Conservation (phyloP, 2,888 invertebrate species). For the Brachylomia viminalis region DNA sequence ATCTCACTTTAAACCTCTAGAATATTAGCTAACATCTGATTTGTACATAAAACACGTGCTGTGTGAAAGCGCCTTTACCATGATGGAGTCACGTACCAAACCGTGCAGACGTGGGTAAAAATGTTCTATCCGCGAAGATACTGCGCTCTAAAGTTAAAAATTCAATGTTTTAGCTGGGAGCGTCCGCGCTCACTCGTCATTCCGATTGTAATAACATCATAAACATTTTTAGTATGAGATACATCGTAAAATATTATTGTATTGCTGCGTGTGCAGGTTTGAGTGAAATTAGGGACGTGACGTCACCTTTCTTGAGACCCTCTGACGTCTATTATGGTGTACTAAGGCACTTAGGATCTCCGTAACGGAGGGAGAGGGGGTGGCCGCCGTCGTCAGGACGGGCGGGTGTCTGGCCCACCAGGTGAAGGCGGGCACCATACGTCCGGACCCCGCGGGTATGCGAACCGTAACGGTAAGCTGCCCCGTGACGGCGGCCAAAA, state of each 20-base stretch:
- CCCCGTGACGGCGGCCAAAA: too few relatives aligned
- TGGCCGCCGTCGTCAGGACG: too few relatives aligned
- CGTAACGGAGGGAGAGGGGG: too few relatives aligned
- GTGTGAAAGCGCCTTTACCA: conserved; percentile 68
- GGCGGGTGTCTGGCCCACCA: too few relatives aligned
- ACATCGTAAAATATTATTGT: conserved; percentile 52
- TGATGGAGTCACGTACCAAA: conserved; percentile 78
- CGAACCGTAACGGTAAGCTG: too few relatives aligned
- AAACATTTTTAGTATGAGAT: conserved; percentile 62
- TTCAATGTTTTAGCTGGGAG: conserved; percentile 76
- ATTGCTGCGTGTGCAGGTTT: conserved; percentile 27
- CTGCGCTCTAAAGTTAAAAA: conserved; percentile 78
- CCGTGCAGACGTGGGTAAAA: conserved; percentile 79
- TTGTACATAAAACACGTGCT: conserved; percentile 52
- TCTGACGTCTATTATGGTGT: background rate
- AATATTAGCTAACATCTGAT: conserved; percentile 55
- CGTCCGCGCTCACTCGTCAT: conserved; percentile 64
- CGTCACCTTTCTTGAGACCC: conserved; percentile 26
- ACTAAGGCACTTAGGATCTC: too few relatives aligned
- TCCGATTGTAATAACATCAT: conserved; percentile 66
- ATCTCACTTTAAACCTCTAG: conserved; percentile 27
- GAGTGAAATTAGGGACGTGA: conserved; percentile 51
- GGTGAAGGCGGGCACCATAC: too few relatives aligned
- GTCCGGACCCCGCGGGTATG: too few relatives aligned
- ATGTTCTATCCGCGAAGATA: conserved; percentile 75